Base-by-base conservation (phyloP, 2,113 vertebrate genomes). In the Laticauda laticaudata region DNA sequence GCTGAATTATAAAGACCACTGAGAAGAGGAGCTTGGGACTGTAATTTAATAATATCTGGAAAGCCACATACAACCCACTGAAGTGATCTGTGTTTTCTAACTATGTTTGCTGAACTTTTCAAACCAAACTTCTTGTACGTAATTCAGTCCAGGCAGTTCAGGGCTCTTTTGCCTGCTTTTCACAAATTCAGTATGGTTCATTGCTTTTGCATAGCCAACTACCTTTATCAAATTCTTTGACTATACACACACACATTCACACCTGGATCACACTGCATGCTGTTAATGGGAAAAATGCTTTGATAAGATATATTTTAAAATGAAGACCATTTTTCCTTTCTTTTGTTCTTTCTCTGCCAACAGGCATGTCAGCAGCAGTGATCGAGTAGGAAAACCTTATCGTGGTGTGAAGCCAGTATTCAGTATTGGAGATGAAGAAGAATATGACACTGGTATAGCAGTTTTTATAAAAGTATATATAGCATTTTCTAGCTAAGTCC, bases 321-420 rank as follows among this genome's bases (percentile, higher is more conserved):
- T 15, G 45, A 51, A 51, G 24, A 91, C 87, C 89, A 91, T 85
- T 90, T 88, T 64, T 89, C 20, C 55, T 86, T 23, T 93, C 95
- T 75, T 90, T 1, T 90, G 23, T 7, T 57, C 43, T 29, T 64
- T 34, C 69, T 48, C 91, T 97, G 90, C 93, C 91, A 85, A 61
- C 95, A 99, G 99, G 94, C 99, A 99, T 0, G 98, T 99, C 95
- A 99, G 99, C 98, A 99, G 99, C 97, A 99, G 99, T 93, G 99
- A 99, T 97, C 97, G 99, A 81, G 97, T 99, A 7, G 99, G 99
- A 91, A 99, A 99, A 95, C 98, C 99, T 3, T 99, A 99, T 97
- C 98, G 99, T 14, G 99, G 99, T 0, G 99, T 99, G 26, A 99
- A 99, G 94, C 99, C 99, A 0, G 99, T 99, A 43, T 99, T 99